A percentile compares a stretch with the other conserved stretches of the same genome.
Evolutionary conservation across 2,888 invertebrate species (phyloP).

Genomic region (Drosophila bunnanda): DNA sequence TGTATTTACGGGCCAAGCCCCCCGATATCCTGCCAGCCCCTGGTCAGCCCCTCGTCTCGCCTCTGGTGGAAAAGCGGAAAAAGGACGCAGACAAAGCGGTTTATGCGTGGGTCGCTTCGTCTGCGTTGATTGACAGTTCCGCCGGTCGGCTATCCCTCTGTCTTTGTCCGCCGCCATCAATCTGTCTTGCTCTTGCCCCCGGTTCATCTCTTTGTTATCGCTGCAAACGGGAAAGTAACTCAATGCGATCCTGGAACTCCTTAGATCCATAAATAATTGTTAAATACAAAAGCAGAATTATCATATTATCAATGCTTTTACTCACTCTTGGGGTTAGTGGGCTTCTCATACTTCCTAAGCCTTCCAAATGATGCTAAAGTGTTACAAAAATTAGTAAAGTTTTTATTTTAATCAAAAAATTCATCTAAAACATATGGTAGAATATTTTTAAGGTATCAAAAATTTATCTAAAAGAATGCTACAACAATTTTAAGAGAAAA

Average conservation of each 20-base stretch:
- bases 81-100: constrained; percentile 28
- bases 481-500: no score
- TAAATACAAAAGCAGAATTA: not conserved
- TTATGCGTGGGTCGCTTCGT: constrained; percentile 43
- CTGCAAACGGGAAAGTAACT: no score
- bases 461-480: no score
- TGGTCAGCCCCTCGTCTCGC: not conserved
- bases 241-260: not conserved
- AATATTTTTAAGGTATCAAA: no score
- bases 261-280: not conserved
- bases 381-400: not conserved
- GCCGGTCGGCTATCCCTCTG: constrained; percentile 14
- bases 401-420: not conserved
- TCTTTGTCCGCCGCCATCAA: constrained; percentile 10
- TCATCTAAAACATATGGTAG: accelerated
- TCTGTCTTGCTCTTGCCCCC: constrained; percentile 11
- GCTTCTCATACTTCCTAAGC: not conserved
- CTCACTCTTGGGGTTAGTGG: not conserved
- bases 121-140: constrained; percentile 34
- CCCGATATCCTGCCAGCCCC: not conserved
- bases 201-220: not conserved
- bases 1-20: constrained; percentile 41
- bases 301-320: not conserved
- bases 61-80: constrained; percentile 1
- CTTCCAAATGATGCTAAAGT: no score